phyloP scores from a whole-genome alignment of 2,888 invertebrate species.

The Furcula furcula region DNA sequence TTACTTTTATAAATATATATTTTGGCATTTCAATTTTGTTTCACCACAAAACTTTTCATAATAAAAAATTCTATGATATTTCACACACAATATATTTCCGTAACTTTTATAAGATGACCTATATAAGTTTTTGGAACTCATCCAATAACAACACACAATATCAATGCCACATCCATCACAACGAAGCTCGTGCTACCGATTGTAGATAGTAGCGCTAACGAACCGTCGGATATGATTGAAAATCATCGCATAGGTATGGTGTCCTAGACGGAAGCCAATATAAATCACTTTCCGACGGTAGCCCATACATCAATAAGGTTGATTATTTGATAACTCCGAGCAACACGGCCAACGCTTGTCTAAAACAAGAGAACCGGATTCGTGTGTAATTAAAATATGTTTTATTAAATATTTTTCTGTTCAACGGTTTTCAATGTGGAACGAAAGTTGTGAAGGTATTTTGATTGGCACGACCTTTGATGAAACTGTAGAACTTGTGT shows the following conservation, averaged over 20 bases:
- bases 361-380: constrained; percentile 32
- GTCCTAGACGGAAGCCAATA: constrained; percentile 79
- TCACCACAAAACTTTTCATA: too few relatives aligned
- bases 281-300: constrained; percentile 75
- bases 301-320: constrained; percentile 77
- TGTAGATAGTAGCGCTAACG: constrained; percentile 72
- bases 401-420: constrained; percentile 55
- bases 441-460: constrained; percentile 57
- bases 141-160: constrained; percentile 5
- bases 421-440: constrained; percentile 40
- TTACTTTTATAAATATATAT: too few relatives aligned
- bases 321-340: constrained; percentile 73
- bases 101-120: too few relatives aligned
- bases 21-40: too few relatives aligned
- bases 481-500: constrained; percentile 38
- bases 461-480: constrained; percentile 59
- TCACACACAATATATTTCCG: too few relatives aligned
- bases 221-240: constrained; percentile 80
- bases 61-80: too few relatives aligned
- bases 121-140: too few relatives aligned
- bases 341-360: constrained; percentile 52
- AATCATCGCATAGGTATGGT: constrained; percentile 77
- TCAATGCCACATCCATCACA: constrained; percentile 46
- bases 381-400: constrained; percentile 58
- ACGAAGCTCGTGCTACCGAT: constrained; percentile 36